Percentiles rank a stretch among this genome's conserved stretches.
These are phyloP conservation scores for Oreotrochilus melanogaster DNA, from an alignment of 2,113 vertebrate species.

Conservation along the genomic window DNA sequence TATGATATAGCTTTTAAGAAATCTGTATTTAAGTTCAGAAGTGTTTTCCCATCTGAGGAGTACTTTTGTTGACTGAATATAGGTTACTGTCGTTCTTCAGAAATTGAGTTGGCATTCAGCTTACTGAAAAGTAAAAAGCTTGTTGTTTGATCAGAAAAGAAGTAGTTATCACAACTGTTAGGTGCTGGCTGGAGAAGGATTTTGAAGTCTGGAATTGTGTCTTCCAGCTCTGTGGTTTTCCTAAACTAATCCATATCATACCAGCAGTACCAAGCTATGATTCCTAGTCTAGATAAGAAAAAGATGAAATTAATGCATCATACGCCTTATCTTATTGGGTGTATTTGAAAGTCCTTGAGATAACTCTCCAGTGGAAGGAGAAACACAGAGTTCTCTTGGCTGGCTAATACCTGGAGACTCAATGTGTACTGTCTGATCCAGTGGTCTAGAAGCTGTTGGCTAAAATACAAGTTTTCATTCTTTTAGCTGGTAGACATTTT, in stretches of 20 bases:
- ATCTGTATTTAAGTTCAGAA: slow-evolving; percentile 9
- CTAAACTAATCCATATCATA: not conserved
- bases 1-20: not conserved
- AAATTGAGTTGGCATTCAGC: not conserved
- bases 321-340: not conserved
- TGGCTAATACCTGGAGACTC: not conserved
- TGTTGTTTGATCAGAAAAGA: not conserved
- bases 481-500: not conserved
- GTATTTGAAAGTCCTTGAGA: not conserved
- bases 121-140: not conserved
- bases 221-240: not conserved
- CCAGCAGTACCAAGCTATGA: not conserved
- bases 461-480: not conserved
- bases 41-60: not conserved
- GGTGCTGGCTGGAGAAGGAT: not conserved
- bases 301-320: not conserved
- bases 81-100: not conserved
- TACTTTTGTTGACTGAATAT: not conserved
- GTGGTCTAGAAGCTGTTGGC: not conserved
- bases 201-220: not conserved
- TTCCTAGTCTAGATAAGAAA: not conserved
- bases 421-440: not conserved
- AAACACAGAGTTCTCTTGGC: not conserved
- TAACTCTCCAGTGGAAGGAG: not conserved
- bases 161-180: not conserved